Percentiles rank a stretch among this genome's conserved stretches.
Conservation (phyloP, 92 coral and sea anemone species). For the Palythoa grandis region DNA sequence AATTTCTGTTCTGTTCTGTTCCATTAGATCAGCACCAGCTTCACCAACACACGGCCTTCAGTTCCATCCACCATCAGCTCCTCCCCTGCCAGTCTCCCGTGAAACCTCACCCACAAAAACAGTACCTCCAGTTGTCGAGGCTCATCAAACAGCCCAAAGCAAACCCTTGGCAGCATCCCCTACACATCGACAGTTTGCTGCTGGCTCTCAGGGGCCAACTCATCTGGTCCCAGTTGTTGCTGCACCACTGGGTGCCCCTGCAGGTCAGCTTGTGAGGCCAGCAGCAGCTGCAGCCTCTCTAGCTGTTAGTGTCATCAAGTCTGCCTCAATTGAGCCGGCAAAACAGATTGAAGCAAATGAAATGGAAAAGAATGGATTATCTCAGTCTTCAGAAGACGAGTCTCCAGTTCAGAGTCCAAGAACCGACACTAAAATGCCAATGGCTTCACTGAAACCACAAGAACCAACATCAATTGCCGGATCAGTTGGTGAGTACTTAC, state of each 20-base stretch:
- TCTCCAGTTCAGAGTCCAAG: slow-evolving; percentile 75
- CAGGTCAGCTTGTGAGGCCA: slow-evolving; percentile 39
- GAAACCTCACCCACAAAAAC: slow-evolving; percentile 81
- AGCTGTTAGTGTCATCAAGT: slow-evolving; percentile 90
- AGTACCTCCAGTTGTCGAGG: slow-evolving; percentile 51
- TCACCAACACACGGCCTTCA: slow-evolving; percentile 99
- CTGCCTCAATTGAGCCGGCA: slow-evolving; percentile 61
- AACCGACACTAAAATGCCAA: slow-evolving; percentile 42
- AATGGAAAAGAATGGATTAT: slow-evolving; percentile 80
- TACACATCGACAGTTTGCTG: slow-evolving; percentile 58
- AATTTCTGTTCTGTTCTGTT: neutral
- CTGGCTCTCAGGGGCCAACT: slow-evolving; percentile 61
- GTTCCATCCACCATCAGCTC: slow-evolving; percentile 77
- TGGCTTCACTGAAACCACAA: slow-evolving; percentile 43
- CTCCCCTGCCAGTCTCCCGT: slow-evolving; percentile 60
- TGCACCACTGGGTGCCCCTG: slow-evolving; percentile 47
- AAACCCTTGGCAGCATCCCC: slow-evolving; percentile 58
- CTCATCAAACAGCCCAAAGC: slow-evolving; percentile 38
- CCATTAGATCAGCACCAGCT: slow-evolving; percentile 92
- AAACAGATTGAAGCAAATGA: slow-evolving; percentile 61
- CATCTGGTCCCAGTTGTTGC: slow-evolving; percentile 43
- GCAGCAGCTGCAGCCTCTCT: slow-evolving; percentile 71
- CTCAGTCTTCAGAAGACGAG: slow-evolving; percentile 89
- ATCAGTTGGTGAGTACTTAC: slow-evolving; percentile 25
- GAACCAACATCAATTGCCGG: slow-evolving; percentile 47